Evolutionary conservation across 2,113 vertebrate species (phyloP).

Genomic region (Callipepla squamata): DNA sequence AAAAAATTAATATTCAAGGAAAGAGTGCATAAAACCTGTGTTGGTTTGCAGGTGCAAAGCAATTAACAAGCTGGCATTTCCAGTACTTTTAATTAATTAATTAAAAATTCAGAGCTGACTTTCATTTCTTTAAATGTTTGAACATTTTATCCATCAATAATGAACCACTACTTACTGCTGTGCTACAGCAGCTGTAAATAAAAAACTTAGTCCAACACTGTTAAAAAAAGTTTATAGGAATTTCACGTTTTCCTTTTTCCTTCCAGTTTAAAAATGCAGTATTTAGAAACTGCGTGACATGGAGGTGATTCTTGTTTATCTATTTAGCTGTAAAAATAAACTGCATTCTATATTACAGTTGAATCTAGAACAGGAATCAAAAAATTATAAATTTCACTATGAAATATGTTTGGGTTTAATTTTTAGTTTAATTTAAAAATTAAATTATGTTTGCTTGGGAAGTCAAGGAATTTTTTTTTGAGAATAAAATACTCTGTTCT

Average conservation of each 20-base stretch:
- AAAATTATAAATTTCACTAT: constrained; percentile 38
- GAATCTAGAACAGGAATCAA: constrained; percentile 51
- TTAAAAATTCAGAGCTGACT: constrained; percentile 90
- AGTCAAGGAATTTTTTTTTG: constrained; percentile 42
- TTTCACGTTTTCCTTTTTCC: constrained; percentile 26
- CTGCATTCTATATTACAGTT: constrained; percentile 22
- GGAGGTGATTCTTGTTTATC: background rate
- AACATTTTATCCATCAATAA: constrained; percentile 87
- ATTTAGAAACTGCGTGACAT: background rate
- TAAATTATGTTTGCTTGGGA: constrained; percentile 47
- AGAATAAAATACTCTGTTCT: constrained; percentile 42
- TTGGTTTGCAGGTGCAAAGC: constrained; percentile 95
- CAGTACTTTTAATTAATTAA: constrained; percentile 96
- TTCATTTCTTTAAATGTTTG: constrained; percentile 91
- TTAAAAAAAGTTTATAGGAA: constrained; percentile 29
- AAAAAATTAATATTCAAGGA: constrained; percentile 88
- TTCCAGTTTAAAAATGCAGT: constrained; percentile 32
- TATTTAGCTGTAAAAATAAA: constrained; percentile 33
- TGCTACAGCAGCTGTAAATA: constrained; percentile 77
- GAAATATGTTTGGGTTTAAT: constrained; percentile 25
- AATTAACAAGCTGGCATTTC: constrained; percentile 99
- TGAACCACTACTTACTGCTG: constrained; percentile 80
- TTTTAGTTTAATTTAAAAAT: constrained; percentile 51
- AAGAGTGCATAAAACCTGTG: constrained; percentile 88
- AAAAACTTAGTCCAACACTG: constrained; percentile 59